Evolutionary conservation across 2,113 vertebrate genomes (phyloP).

Genomic region (Spheniscus mendiculus): DNA sequence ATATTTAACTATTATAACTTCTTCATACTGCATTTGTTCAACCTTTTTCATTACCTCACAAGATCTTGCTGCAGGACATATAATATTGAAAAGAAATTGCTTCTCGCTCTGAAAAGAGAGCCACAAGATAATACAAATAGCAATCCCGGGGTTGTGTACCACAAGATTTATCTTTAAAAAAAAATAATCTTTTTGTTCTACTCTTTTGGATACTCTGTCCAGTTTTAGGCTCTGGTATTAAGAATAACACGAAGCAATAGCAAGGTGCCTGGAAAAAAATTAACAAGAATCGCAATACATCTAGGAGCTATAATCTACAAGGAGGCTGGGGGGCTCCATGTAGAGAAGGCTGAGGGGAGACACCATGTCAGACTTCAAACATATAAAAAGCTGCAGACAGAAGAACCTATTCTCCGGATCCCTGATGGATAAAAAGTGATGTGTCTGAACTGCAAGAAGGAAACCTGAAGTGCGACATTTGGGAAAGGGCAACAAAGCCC

Average conservation of each 20-base stretch:
- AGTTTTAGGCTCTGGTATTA: background rate
- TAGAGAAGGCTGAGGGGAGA: background rate
- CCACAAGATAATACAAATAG: background rate
- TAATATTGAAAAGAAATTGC: background rate
- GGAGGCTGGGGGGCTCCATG: background rate
- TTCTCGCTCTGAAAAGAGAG: background rate
- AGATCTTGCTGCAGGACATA: background rate
- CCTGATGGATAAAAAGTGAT: background rate
- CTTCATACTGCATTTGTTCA: background rate
- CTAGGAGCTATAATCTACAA: background rate
- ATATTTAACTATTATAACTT: background rate
- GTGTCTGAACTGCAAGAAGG: background rate
- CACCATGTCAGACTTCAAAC: background rate
- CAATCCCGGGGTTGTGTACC: background rate
- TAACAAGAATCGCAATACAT: background rate
- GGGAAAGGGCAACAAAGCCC: background rate
- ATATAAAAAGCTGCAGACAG: background rate
- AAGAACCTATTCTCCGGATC: background rate
- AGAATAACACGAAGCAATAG: background rate
- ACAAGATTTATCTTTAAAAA: background rate
- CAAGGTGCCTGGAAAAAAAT: background rate
- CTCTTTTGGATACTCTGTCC: background rate
- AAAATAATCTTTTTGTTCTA: background rate
- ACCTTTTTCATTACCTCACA: background rate
- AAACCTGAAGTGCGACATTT: background rate